Percentiles rank a stretch among this genome's conserved stretches.
These are phyloP conservation scores for Ellobius talpinus DNA, from an alignment of 2,113 vertebrate genomes.

Conservation along the genomic window DNA sequence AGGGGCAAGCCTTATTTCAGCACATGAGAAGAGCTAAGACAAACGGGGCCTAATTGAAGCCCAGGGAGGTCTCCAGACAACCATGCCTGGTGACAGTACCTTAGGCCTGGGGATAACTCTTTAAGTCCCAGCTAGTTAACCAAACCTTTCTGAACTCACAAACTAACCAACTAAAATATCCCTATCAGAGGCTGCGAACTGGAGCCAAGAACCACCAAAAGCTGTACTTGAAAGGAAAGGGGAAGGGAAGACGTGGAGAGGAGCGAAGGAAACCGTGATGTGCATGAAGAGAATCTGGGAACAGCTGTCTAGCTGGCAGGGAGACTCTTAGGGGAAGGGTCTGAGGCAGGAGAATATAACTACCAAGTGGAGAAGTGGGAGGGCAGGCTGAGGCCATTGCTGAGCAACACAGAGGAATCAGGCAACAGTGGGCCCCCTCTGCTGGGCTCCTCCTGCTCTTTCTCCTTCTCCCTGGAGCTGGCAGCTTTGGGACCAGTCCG, in stretches of 20 bases:
- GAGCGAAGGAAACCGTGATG: fast-evolving
- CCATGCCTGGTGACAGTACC: neutral
- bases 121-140: neutral
- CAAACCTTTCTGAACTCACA: neutral
- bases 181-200: neutral
- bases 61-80: neutral
- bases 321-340: neutral
- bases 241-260: neutral
- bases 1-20: slow-evolving; percentile 34
- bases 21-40: neutral
- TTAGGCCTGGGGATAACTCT: neutral
- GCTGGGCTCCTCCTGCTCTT: too few species aligned
- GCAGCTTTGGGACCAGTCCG: neutral
- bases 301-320: neutral
- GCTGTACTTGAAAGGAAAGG: neutral
- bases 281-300: fast-evolving
- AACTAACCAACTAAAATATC: neutral
- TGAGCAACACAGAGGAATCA: neutral
- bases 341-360: neutral
- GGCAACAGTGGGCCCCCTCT: neutral
- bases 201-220: neutral
- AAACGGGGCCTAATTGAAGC: neutral
- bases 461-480: neutral
- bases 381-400: neutral
- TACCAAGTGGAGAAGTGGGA: fast-evolving